Conservation (phyloP, 1,140 invertebrate species). For the Diachasmimorpha longicaudata region DNA sequence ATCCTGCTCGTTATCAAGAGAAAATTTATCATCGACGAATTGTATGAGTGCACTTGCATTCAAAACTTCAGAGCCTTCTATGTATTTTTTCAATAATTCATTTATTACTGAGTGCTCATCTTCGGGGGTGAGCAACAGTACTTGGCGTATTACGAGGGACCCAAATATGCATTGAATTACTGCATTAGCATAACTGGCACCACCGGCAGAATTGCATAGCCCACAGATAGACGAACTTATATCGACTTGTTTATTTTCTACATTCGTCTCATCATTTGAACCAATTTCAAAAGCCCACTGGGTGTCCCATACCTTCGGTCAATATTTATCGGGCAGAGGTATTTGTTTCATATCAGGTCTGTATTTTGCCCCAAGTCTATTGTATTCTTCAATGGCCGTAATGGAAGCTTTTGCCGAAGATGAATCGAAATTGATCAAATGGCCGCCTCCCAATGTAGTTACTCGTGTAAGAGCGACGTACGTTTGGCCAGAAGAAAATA, state of each 20-base stretch:
- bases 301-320: neutral
- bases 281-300: neutral
- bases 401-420: constrained; percentile 2
- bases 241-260: neutral
- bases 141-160: neutral
- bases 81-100: neutral
- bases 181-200: neutral
- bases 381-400: neutral
- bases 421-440: constrained; percentile 32
- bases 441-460: constrained; percentile 34
- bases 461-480: too few species aligned
- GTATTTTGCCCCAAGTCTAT: neutral
- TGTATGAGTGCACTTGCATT: neutral
- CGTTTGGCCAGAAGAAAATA: too few species aligned
- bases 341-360: neutral
- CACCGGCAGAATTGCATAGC: neutral
- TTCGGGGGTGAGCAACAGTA: neutral
- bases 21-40: neutral
- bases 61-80: neutral
- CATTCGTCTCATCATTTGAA: neutral
- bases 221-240: neutral
- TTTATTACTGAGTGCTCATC: neutral
- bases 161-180: neutral
- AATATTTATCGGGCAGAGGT: neutral
- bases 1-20: neutral